phyloP scores from a whole-genome alignment of 2,113 vertebrate species.

The Eudyptes chrysolophus region DNA sequence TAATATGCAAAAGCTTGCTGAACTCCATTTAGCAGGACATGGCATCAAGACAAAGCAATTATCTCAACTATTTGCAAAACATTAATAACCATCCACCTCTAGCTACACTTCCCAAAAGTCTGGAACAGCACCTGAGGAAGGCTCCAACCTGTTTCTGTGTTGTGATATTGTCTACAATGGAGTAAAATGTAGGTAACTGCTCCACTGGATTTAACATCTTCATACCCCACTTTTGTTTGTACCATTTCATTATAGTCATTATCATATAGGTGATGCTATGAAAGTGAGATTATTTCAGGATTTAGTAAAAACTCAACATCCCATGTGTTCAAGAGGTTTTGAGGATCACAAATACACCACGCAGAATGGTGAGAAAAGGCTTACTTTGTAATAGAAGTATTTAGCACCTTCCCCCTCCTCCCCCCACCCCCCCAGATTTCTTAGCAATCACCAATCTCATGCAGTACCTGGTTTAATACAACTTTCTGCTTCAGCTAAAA shows the following conservation, averaged over 20 bases:
- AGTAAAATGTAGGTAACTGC: rapidly evolving
- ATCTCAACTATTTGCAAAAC: not conserved
- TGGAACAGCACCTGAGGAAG: not conserved
- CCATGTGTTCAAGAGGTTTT: not conserved
- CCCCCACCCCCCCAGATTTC: not conserved
- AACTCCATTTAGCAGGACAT: not conserved
- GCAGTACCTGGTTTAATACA: not conserved
- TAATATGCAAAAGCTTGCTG: not conserved
- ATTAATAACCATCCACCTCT: not conserved
- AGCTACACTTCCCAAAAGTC: not conserved
- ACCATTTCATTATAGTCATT: not conserved
- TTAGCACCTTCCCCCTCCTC: not conserved
- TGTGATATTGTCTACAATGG: not conserved
- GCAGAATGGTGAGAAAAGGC: not conserved
- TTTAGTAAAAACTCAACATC: not conserved
- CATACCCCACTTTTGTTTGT: not conserved
- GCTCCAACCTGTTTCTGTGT: not conserved
- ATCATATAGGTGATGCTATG: rapidly evolving
- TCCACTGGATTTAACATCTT: not conserved
- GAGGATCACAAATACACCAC: not conserved
- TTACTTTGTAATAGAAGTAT: not conserved
- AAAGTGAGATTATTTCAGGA: not conserved
- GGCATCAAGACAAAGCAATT: not conserved
- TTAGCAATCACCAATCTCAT: not conserved
- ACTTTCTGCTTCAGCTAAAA: not conserved